Conservation (phyloP, 2,113 vertebrate genomes). For the Panthera uncia region DNA sequence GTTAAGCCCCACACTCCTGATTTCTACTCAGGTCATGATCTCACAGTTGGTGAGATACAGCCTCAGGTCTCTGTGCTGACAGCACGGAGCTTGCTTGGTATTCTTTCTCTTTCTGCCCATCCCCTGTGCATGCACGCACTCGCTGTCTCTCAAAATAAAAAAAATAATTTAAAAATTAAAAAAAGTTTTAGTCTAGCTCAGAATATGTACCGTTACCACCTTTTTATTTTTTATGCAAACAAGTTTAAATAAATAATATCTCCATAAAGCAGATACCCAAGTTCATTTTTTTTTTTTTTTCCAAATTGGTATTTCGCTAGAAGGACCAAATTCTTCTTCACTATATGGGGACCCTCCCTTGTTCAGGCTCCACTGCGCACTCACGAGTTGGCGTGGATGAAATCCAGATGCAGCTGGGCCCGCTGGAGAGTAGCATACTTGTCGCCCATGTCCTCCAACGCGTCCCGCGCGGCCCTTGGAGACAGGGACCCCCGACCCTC, state of each 20-base stretch:
- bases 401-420: constrained; percentile 74
- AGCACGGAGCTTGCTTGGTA: background rate
- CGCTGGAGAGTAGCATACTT: constrained; percentile 55
- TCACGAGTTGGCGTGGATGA: constrained; percentile 81
- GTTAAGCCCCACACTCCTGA: background rate
- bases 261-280: background rate
- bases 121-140: too few species aligned
- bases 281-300: background rate
- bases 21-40: background rate
- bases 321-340: background rate
- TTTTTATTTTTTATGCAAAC: background rate
- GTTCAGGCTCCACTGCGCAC: background rate
- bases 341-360: rapidly evolving
- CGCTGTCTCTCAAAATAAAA: background rate
- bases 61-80: background rate
- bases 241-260: background rate
- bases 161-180: background rate
- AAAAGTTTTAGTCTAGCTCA: background rate
- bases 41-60: background rate
- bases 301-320: rapidly evolving
- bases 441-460: background rate
- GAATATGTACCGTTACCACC: background rate
- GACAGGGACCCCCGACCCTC: rapidly evolving
- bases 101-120: background rate
- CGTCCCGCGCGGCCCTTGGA: rapidly evolving